Evolutionary conservation across 2,888 invertebrate genomes (phyloP), one percentile per base, ranked within the genome.

Genomic region (Caradrina kadenii): DNA sequence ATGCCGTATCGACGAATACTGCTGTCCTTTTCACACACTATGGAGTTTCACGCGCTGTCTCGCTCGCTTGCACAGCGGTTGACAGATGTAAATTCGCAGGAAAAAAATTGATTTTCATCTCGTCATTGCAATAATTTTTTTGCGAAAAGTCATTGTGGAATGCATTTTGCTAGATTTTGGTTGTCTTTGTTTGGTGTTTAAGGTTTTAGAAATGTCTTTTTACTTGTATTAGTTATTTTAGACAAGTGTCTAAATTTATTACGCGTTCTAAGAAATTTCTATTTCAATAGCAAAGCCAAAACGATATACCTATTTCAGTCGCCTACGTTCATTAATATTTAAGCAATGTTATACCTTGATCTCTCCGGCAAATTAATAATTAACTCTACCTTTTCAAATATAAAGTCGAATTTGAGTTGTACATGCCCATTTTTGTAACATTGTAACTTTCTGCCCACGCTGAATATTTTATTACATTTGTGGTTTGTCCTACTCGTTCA

Each of bases 261-360:
- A 86, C 77, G 72, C 69, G 75, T 63, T 76, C 59, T 2, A 76
- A 83, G 83, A 86, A 85, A 87, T 81, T 82, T 63, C 50, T 73
- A 75, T 72, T 67, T 59, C 73, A 71, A 82, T 69, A 72, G 66
- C 63, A 74, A 76, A 83, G 82, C 4, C 74, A 76, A 86, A 87
- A 77, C 87, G 85, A 90, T 91, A 91, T 78, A 87, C 87, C 87
- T 92, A 91, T 90, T 90, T 91, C 86, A 91, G 86, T 86, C 87
- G 82, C 84, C 89, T 87, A 79, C 84, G 73, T 79, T 77, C 78
- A 85, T 91, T 82, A 93, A 94, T 94, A 93, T 90, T 93, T 93
- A 77, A 93, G 87, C 76, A 81, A 81, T 87, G 88, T 89, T 91
- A 89, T 91, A 89, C 90, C 91, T 90, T 86, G 82, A 78, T 72